These are phyloP conservation scores for Pterois miles DNA, from an alignment of 2,797 vertebrate species.

Conservation along the genomic window DNA sequence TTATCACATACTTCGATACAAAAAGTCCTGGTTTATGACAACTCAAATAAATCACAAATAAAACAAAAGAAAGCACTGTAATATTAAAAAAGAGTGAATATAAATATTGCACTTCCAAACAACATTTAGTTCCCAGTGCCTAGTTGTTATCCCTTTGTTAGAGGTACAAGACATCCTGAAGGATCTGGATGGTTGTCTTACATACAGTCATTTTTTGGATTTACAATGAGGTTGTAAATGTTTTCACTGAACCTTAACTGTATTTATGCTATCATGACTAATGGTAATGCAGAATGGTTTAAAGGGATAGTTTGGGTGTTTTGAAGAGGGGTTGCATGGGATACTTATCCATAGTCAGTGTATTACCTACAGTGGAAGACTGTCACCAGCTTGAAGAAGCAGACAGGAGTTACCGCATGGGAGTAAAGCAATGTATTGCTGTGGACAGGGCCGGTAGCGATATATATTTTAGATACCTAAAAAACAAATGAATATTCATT, in stretches of 20 bases:
- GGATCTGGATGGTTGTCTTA: conserved; percentile 34
- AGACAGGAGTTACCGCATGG: background rate
- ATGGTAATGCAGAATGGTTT: conserved; percentile 24
- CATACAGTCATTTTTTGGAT: background rate
- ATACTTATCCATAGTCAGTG: background rate
- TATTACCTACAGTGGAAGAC: background rate
- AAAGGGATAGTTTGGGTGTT: background rate
- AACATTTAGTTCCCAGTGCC: conserved; percentile 73
- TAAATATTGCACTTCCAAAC: conserved; percentile 88
- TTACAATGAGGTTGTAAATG: conserved; percentile 43
- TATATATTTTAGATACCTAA: background rate
- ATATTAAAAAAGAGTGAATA: conserved; percentile 63
- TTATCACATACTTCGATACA: conserved; percentile 29
- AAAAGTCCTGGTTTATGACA: conserved; percentile 42
- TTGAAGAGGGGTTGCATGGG: background rate
- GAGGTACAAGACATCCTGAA: conserved; percentile 56
- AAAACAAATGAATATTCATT: background rate
- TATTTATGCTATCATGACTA: conserved; percentile 12
- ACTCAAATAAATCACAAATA: conserved; percentile 36
- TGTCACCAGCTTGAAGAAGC: background rate
- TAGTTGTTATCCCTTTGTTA: conserved; percentile 66
- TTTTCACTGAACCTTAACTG: conserved; percentile 3
- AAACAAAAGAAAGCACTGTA: conserved; percentile 64
- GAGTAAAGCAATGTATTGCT: background rate
- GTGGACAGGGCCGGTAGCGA: background rate